A percentile compares a stretch with the other conserved stretches of the same genome.
These are phyloP conservation scores for Cryptotermes secundus DNA, from an alignment of 1,140 invertebrate genomes.

Conservation along the genomic window DNA sequence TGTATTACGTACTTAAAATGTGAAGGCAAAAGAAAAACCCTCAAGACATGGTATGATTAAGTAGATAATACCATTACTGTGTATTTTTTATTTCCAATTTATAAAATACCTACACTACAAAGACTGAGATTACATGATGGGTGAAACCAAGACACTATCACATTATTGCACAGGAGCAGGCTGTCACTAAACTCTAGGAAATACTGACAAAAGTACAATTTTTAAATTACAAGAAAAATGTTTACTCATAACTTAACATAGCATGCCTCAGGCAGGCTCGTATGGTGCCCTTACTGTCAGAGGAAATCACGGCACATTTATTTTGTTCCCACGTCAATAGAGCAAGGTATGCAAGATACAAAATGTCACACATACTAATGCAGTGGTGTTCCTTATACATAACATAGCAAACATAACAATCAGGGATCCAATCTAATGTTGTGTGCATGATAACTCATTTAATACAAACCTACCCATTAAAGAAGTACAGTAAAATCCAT, in stretches of 20 bases:
- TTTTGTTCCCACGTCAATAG: too few species aligned
- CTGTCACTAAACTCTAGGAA: neutral
- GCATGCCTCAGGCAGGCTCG: too few species aligned
- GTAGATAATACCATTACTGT: neutral
- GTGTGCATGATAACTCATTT: neutral
- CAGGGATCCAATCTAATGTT: too few species aligned
- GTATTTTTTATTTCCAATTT: constrained; percentile 4
- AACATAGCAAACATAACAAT: too few species aligned
- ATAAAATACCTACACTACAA: constrained; percentile 13
- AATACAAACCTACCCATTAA: neutral
- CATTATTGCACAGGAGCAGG: neutral
- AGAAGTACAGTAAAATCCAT: neutral
- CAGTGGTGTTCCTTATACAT: neutral
- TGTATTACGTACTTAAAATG: too few species aligned
- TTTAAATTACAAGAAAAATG: neutral
- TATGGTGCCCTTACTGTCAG: too few species aligned
- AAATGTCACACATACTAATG: neutral
- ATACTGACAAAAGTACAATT: neutral
- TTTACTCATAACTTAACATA: too few species aligned
- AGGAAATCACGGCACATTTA: too few species aligned
- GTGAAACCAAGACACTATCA: neutral
- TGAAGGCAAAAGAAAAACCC: too few species aligned
- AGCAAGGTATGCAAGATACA: neutral
- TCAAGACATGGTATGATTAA: too few species aligned
- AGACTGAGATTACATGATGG: neutral